Evolutionary conservation across 2,113 vertebrate genomes (phyloP), one percentile per base, ranked within the genome.

Genomic region (Tenrec ecaudatus): DNA sequence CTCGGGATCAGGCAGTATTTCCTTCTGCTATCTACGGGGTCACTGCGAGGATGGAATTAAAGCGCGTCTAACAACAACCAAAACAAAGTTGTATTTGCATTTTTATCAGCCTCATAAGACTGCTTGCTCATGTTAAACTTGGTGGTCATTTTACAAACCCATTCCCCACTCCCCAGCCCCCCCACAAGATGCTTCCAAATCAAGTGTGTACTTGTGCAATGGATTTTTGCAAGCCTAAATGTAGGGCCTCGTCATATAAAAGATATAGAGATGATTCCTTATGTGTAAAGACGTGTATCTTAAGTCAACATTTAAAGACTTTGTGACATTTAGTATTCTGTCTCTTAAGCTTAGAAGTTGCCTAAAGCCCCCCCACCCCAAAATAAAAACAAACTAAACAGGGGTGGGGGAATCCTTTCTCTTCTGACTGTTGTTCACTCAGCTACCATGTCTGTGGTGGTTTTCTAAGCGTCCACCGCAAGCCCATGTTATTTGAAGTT

Each of bases 311-410:
- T 83, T 92, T 80, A 78, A 81, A 86, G 53, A 92, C 36, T 88
- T 40, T 76, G 6, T 83, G 66, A 68, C 58, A 12, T 47, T 80
- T 83, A 62, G 14, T 22, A 31, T 9, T n/a, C 58, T 93, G 79
- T 17, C 36, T 73, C 4, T 57, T 82, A 86, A 91, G 11, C 76
- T 94, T 88, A 78, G 68, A 75, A 75, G 91, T 93, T 95, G 57
- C 62, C 62, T 82, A 60, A 76, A 69, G 31, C 68, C 4, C 66
- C 5, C 9, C 47, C 47, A 53, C 7, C 15, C 2, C 33, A 12
- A 68, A 68, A 68, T 31, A 12, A 68, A 68, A 68, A 68, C 68
- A 33, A 71, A 71, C 62, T n/a, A 71, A 33, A 68, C 11, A 53
- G 47, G 47, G 47, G 4, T 5, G 12, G 47, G 47, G 47, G 62